Evolutionary conservation across 2,113 vertebrate species (phyloP).

Genomic region (Synchiropus splendidus): DNA sequence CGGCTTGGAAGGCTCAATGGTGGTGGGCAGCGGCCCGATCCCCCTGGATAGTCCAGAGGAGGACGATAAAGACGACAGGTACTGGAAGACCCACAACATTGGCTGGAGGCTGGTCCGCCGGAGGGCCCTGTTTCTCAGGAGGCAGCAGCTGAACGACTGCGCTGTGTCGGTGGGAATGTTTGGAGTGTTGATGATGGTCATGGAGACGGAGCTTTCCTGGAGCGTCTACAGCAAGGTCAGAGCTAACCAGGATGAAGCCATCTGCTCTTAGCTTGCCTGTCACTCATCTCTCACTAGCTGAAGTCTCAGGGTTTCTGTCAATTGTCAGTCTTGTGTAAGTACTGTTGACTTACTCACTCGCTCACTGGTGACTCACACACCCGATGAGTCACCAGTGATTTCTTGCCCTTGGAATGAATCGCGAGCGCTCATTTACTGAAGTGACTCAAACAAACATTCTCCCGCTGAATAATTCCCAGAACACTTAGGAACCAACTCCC

Average conservation of each 20-base stretch:
- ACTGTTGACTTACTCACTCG: too few relatives aligned
- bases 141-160: constrained; percentile 86
- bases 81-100: constrained; percentile 68
- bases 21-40: constrained; percentile 16
- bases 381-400: too few relatives aligned
- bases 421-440: too few relatives aligned
- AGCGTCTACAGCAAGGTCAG: constrained; percentile 89
- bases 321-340: too few relatives aligned
- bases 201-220: constrained; percentile 92
- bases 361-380: too few relatives aligned
- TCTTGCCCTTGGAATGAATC: too few relatives aligned
- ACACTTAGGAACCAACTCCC: too few relatives aligned
- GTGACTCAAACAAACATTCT: too few relatives aligned
- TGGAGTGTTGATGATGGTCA: constrained; percentile 92
- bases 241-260: background rate
- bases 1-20: constrained; percentile 5
- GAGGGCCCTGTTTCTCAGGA: constrained; percentile 81
- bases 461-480: too few relatives aligned
- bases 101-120: constrained; percentile 83
- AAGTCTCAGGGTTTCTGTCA: too few relatives aligned
- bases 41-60: constrained; percentile 14
- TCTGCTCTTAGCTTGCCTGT: too few relatives aligned
- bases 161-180: constrained; percentile 90
- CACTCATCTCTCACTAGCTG: too few relatives aligned
- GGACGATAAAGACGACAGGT: constrained; percentile 19